Evolutionary conservation across 2,888 invertebrate genomes (phyloP).

Genomic region (Lagria hirta): DNA sequence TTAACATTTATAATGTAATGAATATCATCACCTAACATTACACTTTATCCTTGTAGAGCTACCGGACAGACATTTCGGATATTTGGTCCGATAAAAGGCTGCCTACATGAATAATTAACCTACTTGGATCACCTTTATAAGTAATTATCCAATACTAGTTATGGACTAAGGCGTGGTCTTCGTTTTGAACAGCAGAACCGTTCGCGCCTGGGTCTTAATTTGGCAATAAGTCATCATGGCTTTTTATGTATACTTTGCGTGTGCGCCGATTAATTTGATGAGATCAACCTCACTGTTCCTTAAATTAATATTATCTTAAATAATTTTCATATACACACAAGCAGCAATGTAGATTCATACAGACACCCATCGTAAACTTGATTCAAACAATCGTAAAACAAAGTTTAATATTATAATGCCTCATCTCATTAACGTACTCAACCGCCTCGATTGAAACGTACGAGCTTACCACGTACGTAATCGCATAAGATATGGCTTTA

Average conservation of each 20-base stretch:
- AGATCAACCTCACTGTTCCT: conserved; percentile 16
- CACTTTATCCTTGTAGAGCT: conserved; percentile 16
- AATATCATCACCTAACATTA: conserved; percentile 26
- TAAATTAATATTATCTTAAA: conserved; percentile 16
- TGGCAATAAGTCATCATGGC: conserved; percentile 19
- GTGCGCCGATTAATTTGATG: conserved; percentile 26
- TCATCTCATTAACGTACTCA: too few species aligned
- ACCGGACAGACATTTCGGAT: conserved; percentile 17
- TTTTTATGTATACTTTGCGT: conserved; percentile 21
- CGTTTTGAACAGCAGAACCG: conserved; percentile 5
- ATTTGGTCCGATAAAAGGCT: conserved; percentile 16
- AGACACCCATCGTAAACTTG: conserved; percentile 9
- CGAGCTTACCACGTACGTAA: too few species aligned
- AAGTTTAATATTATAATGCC: too few species aligned
- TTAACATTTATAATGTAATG: conserved; percentile 28
- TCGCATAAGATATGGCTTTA: too few species aligned
- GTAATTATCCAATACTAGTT: conserved; percentile 20
- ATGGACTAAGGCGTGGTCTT: conserved; percentile 20
- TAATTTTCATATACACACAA: conserved; percentile 5
- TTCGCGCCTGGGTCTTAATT: conserved; percentile 18
- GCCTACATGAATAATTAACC: conserved; percentile 26
- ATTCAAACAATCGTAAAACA: too few species aligned
- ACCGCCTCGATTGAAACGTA: not conserved
- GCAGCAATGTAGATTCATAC: conserved; percentile 8
- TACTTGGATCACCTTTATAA: conserved; percentile 21